Conservation (phyloP, 1,140 invertebrate species). For the Pseudomyrmex gracilis region DNA sequence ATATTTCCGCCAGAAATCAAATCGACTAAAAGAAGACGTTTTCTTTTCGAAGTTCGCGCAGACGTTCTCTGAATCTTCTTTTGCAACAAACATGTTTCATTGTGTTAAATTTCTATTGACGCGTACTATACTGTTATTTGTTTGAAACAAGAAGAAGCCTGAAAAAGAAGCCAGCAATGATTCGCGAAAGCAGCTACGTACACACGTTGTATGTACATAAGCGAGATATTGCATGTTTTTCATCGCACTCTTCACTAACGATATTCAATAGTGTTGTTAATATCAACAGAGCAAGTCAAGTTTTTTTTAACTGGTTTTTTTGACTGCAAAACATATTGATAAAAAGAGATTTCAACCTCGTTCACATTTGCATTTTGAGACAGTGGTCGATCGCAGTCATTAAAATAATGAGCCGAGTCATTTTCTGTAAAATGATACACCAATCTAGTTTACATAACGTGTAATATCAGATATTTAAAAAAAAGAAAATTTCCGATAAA, state of each 20-base stretch:
- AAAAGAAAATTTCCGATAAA: conserved; percentile 31
- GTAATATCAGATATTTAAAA: neutral
- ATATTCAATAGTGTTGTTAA: neutral
- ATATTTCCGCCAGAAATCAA: neutral
- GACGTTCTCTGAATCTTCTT: no score
- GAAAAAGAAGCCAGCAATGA: no score
- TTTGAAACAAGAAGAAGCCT: neutral
- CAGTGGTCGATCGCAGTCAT: conserved; percentile 39
- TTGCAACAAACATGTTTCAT: no score
- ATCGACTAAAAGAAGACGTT: neutral
- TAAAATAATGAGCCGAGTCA: conserved; percentile 61
- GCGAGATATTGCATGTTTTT: neutral
- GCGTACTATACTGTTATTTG: no score
- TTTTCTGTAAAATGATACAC: conserved; percentile 48
- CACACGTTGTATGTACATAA: no score
- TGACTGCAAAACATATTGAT: neutral
- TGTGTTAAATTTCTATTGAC: no score
- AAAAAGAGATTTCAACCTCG: conserved; percentile 20
- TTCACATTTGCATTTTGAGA: conserved; percentile 38
- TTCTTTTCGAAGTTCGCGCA: no score
- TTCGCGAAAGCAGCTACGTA: no score
- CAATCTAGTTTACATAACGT: conserved; percentile 48
- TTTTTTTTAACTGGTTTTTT: neutral
- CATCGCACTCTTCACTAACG: neutral
- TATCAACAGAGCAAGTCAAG: no score